Percentiles rank a stretch among this genome's conserved stretches.
Conservation (phyloP, 2,113 vertebrate species). For the Caloenas nicobarica region DNA sequence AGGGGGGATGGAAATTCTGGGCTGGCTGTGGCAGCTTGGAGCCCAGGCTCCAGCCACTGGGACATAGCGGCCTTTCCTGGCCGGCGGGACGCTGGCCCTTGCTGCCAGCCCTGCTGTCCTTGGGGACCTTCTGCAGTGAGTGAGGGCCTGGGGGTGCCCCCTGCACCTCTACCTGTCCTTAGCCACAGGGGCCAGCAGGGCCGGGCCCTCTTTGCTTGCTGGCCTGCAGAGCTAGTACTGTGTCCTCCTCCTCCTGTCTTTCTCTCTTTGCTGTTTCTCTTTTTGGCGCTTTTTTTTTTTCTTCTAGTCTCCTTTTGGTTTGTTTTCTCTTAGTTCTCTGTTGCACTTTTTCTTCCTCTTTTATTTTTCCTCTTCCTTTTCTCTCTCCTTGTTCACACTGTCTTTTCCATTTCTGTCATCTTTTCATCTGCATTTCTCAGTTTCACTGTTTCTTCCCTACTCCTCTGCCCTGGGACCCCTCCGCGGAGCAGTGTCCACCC, state of each 20-base stretch:
- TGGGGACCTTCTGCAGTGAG: rapidly evolving
- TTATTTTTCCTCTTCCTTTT: neutral
- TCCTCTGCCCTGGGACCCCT: neutral
- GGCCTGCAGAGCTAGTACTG: neutral
- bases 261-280: neutral
- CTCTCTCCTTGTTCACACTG: neutral
- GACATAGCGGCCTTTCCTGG: conserved; percentile 63
- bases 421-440: neutral
- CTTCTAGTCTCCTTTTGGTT: neutral
- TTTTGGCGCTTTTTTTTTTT: neutral
- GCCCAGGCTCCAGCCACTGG: conserved; percentile 77
- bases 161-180: neutral
- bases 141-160: neutral
- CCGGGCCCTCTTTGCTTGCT: neutral
- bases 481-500: neutral
- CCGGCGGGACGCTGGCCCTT: neutral
- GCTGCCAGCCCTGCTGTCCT: neutral
- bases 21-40: conserved; percentile 85
- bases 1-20: conserved; percentile 86
- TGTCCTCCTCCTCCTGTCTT: neutral
- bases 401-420: neutral
- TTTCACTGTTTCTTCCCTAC: neutral
- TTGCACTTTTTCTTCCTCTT: neutral
- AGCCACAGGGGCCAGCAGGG: rapidly evolving
- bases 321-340: neutral